Percentiles rank a stretch among this genome's conserved stretches.
phyloP scores from a whole-genome alignment of 2,888 invertebrate genomes.

The Ceratothoa steindachneri region DNA sequence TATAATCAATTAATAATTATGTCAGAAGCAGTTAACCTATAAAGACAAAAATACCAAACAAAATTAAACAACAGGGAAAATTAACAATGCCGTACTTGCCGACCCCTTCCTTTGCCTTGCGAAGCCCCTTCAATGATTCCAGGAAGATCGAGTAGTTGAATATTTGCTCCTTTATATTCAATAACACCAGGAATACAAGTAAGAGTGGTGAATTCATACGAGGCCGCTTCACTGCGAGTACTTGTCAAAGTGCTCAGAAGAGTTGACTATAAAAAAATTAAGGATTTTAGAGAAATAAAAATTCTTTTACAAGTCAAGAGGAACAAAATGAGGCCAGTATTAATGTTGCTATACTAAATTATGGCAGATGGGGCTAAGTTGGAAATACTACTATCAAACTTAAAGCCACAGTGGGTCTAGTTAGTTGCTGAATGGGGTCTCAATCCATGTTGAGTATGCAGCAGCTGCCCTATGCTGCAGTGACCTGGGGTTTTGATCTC shows the following conservation, averaged over 20 bases:
- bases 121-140: constrained; percentile 99
- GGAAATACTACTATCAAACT: constrained; percentile 4
- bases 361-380: not conserved
- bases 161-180: constrained; percentile 96
- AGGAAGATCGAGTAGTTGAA: constrained; percentile 94
- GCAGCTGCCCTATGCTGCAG: too few species aligned
- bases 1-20: too few species aligned
- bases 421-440: too few species aligned
- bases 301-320: too few species aligned
- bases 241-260: constrained; percentile 88
- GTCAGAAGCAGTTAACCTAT: too few species aligned
- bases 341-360: too few species aligned
- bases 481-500: too few species aligned
- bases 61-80: too few species aligned
- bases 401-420: not conserved
- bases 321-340: constrained; percentile 1
- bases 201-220: constrained; percentile 96
- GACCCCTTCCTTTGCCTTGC: constrained; percentile 74
- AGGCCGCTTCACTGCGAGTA: constrained; percentile 94
- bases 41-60: too few species aligned
- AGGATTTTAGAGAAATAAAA: too few species aligned
- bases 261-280: constrained; percentile 74
- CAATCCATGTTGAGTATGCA: too few species aligned
- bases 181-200: constrained; percentile 99
- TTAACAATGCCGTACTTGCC: constrained; percentile 71